Evolutionary conservation across 35 echinoderm and acorn worm species (phyloP).

Genomic region (Lytechinus pictus): DNA sequence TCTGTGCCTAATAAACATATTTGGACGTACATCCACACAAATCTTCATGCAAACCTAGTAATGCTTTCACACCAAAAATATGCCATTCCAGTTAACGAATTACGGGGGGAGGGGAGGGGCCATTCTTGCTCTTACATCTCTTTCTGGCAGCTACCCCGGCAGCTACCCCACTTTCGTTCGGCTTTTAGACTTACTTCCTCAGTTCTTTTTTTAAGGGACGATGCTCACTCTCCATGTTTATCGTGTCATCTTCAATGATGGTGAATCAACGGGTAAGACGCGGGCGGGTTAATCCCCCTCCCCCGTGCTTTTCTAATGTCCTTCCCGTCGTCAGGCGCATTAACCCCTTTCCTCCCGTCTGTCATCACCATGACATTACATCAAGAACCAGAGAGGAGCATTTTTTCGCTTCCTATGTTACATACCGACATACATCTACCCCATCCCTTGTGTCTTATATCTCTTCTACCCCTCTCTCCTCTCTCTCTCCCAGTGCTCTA

Average conservation of each 20-base stretch:
- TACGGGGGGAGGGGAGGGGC: neutral
- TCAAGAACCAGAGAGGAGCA: neutral
- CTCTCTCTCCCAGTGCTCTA: neutral
- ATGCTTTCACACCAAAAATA: neutral
- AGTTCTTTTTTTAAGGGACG: neutral
- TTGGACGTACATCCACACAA: neutral
- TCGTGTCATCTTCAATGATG: constrained; percentile 1
- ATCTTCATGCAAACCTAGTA: neutral
- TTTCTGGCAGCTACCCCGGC: neutral
- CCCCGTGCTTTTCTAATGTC: constrained; percentile 46
- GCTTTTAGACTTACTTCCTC: neutral
- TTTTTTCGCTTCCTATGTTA: neutral
- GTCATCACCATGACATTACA: constrained; percentile 35
- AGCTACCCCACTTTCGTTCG: neutral
- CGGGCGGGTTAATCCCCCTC: constrained; percentile 28
- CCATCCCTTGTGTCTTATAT: neutral
- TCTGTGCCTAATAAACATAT: neutral
- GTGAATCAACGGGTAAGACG: constrained; percentile 33
- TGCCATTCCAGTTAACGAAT: neutral
- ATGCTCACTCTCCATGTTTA: neutral
- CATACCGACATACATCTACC: neutral
- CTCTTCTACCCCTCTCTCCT: neutral
- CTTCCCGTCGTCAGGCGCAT: constrained; percentile 47
- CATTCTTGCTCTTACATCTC: neutral
- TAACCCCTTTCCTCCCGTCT: constrained; percentile 32